These are phyloP conservation scores for Hydraecia micacea DNA, from an alignment of 2,888 invertebrate genomes.

Conservation along the genomic window DNA sequence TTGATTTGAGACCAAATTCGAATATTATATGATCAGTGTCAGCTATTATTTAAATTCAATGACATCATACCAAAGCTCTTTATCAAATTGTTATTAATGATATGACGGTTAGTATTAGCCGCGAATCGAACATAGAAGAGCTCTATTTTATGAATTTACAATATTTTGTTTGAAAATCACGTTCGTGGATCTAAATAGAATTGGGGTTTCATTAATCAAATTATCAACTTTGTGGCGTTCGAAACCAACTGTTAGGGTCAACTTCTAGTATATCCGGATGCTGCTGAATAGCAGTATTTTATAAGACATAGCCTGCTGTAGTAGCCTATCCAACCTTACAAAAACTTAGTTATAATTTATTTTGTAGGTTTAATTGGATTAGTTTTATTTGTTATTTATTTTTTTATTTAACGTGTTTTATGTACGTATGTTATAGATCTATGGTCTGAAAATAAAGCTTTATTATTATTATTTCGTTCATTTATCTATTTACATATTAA, in stretches of 20 bases:
- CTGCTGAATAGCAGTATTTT: background rate
- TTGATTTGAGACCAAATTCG: background rate
- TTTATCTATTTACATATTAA: too few species aligned
- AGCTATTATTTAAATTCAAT: background rate
- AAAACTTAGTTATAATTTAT: background rate
- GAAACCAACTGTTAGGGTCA: background rate
- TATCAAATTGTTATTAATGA: constrained; percentile 2
- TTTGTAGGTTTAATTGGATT: too few species aligned
- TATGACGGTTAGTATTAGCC: background rate
- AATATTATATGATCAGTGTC: background rate
- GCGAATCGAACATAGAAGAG: background rate
- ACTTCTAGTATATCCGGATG: background rate
- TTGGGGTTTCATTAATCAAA: background rate
- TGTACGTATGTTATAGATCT: too few species aligned
- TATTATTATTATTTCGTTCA: too few species aligned
- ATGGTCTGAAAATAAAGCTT: too few species aligned
- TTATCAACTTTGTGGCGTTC: background rate
- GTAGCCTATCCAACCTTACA: background rate
- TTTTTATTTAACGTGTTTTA: too few species aligned
- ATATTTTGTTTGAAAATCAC: background rate
- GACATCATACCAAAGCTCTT: constrained; percentile 6
- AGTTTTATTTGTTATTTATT: too few species aligned
- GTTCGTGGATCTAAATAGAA: background rate
- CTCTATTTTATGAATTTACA: background rate
- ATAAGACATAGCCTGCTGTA: background rate